Evolutionary conservation across 2,797 vertebrate species (phyloP), one percentile per base, ranked within the genome.

Genomic region (Naso thynnoides): DNA sequence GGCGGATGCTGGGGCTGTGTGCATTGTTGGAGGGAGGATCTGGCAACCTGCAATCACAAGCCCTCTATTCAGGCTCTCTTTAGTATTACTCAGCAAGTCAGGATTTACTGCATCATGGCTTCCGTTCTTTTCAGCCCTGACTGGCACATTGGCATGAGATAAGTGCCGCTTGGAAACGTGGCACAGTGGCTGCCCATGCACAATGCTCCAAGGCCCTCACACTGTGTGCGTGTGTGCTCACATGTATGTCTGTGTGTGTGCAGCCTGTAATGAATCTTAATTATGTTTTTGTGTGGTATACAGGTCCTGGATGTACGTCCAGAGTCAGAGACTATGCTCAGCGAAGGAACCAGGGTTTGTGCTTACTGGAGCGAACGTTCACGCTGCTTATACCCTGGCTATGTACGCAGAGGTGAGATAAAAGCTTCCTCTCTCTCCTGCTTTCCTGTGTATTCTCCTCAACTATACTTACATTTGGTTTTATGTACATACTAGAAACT

Each of bases 321-420:
- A 0, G 96, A 96, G 81, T 96, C 95, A 0, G 95, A 97, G 59
- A 88, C 91, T 15, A 78, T 94, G 89, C 95, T 98, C 9, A 93
- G 91, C 0, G 96, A 97, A 0, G 96, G 96, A 64, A 98, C 96
- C 0, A 92, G 98, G 53, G 98, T 99, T 76, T 99, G 98, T 0
- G 97, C 98, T 70, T 98, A 97, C 83, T 99, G 98, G 98, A 99
- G 97, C 76, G 96, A 98, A 78, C 97, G 98, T 39, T 98, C 97
- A 0, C 96, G 97, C 16, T 99, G 97, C 86, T 94, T 99, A 13
- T 99, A 99, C 62, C 98, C 98, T 0, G 98, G 98, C 74, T 96
- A 96, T 0, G 96, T 99, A 50, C 94, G 94, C 78, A 94, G 93
- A 95, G 97, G 98, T 98, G 76, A 92, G 93, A 24, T 36, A 63